Evolutionary conservation across 2,113 vertebrate genomes (phyloP), one percentile per base, ranked within the genome.

Genomic region (Cairina moschata): DNA sequence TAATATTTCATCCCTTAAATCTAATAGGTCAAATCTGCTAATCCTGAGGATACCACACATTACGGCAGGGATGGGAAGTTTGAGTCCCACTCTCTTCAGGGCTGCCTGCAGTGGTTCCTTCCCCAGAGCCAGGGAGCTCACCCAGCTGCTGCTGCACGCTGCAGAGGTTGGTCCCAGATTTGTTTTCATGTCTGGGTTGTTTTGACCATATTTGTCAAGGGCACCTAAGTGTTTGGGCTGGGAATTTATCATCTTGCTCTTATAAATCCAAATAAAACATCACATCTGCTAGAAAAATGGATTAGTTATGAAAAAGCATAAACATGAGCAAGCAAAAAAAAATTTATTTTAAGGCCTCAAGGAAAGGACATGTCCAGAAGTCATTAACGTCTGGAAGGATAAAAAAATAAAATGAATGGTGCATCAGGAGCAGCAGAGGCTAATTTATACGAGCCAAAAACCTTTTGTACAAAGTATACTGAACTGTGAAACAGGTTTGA

Each of bases 401-500:
- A 89, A 93, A 83, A 86, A 5, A n/a, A 17, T 21, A 13, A 95
- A 71, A 83, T 3, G 40, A 93, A 76, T 40, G 66, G 36, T 8
- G 42, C 68, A 46, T 55, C 48, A 65, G 62, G 22, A 62, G 66
- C 54, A 73, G 58, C 58, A 50, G 8, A 55, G 62, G 67, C 48
- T 92, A 78, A 90, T 83, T 94, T 65, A 75, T 78, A 48, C 4
- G 22, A 91, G 52, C 81, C 75, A 84, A 94, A 91, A 65, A 0
- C 59, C 88, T 91, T 91, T 68, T 36, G 63, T 69, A 79, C 36
- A 85, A 75, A 62, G 54, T n/a, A 94, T 15, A 56, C 13, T 48
- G 72, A 94, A 85, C 46, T 93, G 90, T 89, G 83, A 88, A 95
- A 88, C 74, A 50, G 65, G 71, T 87, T 83, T 96, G 90, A 96